phyloP scores from a whole-genome alignment of 2,888 invertebrate species.

The Ceraclea dissimilis region DNA sequence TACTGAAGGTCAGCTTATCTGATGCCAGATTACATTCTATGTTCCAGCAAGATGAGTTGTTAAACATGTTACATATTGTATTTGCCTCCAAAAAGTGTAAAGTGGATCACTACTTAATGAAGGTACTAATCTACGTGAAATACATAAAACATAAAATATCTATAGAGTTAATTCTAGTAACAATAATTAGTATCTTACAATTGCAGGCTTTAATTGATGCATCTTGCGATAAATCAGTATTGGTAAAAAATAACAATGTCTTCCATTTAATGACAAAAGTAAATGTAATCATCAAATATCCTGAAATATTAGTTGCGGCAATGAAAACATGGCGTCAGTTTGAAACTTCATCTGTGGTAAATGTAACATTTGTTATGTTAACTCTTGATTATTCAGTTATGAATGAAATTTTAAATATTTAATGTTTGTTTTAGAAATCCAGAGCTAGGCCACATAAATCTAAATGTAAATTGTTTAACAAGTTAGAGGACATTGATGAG shows the following conservation, averaged over 20 bases:
- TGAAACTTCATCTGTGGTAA: constrained; percentile 31
- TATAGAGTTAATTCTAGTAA: too few relatives aligned
- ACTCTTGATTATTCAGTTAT: too few relatives aligned
- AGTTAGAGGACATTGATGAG: neutral
- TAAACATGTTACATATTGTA: constrained; percentile 54
- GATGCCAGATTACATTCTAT: constrained; percentile 55
- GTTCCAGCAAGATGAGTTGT: constrained; percentile 49
- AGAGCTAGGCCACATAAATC: neutral
- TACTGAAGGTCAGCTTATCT: constrained; percentile 51
- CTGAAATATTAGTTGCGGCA: constrained; percentile 46
- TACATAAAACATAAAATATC: too few relatives aligned
- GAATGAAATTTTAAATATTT: too few relatives aligned
- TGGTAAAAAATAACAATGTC: constrained; percentile 31
- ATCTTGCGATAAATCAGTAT: constrained; percentile 53
- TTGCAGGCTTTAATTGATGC: constrained; percentile 55
- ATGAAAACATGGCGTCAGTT: constrained; percentile 49
- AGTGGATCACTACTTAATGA: constrained; percentile 52
- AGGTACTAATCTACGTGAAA: too few relatives aligned
- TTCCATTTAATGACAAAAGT: constrained; percentile 40
- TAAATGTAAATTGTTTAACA: constrained; percentile 2
- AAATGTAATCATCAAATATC: constrained; percentile 47
- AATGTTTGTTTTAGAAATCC: too few relatives aligned
- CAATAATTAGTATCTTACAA: too few relatives aligned
- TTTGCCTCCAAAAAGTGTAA: constrained; percentile 52
- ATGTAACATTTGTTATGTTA: too few relatives aligned